Percentiles rank a stretch among this genome's conserved stretches.
Conservation (phyloP, 2,113 vertebrate species). For the Chaenogobius annularis region DNA sequence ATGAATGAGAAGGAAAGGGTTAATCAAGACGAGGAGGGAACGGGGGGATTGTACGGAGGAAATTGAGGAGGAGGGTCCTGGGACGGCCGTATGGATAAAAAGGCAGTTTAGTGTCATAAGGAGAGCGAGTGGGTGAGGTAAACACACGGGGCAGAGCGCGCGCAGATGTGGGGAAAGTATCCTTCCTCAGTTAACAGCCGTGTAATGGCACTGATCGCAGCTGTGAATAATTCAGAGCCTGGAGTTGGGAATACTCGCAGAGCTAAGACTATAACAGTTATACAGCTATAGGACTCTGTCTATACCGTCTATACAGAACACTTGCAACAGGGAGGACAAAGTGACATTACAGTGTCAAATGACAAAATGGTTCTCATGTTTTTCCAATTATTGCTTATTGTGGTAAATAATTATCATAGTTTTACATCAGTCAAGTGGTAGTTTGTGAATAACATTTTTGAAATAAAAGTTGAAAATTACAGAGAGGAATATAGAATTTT, state of each 20-base stretch:
- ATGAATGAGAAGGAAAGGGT: slow-evolving; percentile 17
- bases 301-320: background rate
- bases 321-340: background rate
- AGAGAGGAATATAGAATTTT: no score
- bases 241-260: slow-evolving; percentile 49
- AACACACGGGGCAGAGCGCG: slow-evolving; percentile 42
- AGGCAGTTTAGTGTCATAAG: slow-evolving; percentile 49
- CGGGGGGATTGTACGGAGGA: slow-evolving; percentile 30
- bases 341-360: no score
- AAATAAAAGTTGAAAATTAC: no score
- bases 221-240: slow-evolving; percentile 69
- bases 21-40: slow-evolving; percentile 22
- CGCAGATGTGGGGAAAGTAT: slow-evolving; percentile 41
- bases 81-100: slow-evolving; percentile 38
- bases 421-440: no score
- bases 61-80: slow-evolving; percentile 51
- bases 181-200: slow-evolving; percentile 61
- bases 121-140: slow-evolving; percentile 36
- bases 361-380: no score
- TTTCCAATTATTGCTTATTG: no score
- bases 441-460: no score
- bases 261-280: slow-evolving; percentile 22
- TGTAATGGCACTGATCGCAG: slow-evolving; percentile 65
- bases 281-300: background rate
- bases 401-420: no score